Conservation (phyloP, 1,140 invertebrate species). For the Propsilocerus akamusi region DNA sequence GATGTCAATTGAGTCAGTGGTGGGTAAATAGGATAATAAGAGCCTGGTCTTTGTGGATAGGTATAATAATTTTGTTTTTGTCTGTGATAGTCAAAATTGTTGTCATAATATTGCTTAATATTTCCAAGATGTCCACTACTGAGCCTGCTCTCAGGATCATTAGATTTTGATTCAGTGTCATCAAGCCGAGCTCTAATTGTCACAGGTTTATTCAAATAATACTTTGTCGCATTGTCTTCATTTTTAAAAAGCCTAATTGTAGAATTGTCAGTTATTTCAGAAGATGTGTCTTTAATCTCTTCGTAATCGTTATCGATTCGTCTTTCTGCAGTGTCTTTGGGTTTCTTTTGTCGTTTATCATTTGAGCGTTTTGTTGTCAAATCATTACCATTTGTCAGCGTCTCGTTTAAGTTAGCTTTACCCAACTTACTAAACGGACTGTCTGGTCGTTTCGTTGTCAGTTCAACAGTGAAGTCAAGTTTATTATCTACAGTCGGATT, state of each 20-base stretch:
- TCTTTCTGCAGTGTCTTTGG: background rate
- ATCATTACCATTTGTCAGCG: no score
- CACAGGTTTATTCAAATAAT: no score
- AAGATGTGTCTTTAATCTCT: no score
- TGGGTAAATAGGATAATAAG: background rate
- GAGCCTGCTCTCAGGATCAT: no score
- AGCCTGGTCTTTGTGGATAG: background rate
- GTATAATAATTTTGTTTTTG: background rate
- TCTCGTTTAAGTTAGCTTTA: no score
- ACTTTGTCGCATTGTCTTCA: slow-evolving; percentile 1
- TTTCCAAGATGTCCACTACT: no score
- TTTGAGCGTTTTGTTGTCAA: background rate
- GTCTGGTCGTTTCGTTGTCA: background rate
- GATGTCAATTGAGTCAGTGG: background rate
- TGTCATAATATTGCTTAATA: background rate
- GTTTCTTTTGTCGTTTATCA: background rate
- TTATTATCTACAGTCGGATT: background rate
- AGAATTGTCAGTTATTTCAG: background rate
- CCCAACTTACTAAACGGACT: background rate
- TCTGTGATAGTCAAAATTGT: background rate
- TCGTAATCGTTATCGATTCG: no score
- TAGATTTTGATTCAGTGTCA: no score
- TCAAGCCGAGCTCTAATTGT: no score
- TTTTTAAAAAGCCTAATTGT: background rate
- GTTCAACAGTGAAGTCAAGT: background rate